Base-by-base conservation (phyloP, 2,888 invertebrate genomes). In the Amorpha juglandis region DNA sequence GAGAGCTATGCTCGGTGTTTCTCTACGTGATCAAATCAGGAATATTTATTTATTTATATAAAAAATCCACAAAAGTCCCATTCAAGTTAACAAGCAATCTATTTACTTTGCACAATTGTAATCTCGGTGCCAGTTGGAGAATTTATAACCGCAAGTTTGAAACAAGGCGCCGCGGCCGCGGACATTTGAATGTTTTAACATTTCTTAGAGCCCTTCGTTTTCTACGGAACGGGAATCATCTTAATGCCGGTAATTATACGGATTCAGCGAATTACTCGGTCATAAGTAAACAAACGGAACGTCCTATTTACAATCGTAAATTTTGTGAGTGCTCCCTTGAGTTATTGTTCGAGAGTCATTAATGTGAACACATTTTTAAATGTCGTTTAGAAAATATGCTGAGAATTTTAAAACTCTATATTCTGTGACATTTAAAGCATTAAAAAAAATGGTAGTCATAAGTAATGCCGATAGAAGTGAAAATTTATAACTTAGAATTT, bases 181-280 rank as follows among this genome's bases (percentile, higher is more conserved):
- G 91, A 90, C 92, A 91, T 92, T 92, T 91, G 89, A 91, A 92
- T 91, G 91, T 91, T 90, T 90, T 86, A 90, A 83, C 90, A 89
- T 90, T 87, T 89, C 87, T 90, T 90, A 87, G 87, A 84, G 87
- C 81, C 79, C 81, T 83, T 76, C 81, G 78, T 79, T 83, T 80
- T 81, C 75, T 83, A 78, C 87, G 88, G 84, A 83, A 81, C 63
- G 79, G 78, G 92, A 89, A 89, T 93, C 92, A 93, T 93, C 93
- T 91, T 93, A 92, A 93, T 93, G 86, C 92, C 83, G 77, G 92
- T 92, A 93, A 94, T 94, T 94, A 93, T 93, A 92, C 90, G 88
- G 93, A 92, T 92, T 93, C 88, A 75, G 71, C 83, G 93, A 93
- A 93, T 93, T 93, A 92, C 91, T 92, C 88, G 89, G 85, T 90